Evolutionary conservation across 1,140 invertebrate genomes (phyloP).

Genomic region (Leguminivora glycinivorella): DNA sequence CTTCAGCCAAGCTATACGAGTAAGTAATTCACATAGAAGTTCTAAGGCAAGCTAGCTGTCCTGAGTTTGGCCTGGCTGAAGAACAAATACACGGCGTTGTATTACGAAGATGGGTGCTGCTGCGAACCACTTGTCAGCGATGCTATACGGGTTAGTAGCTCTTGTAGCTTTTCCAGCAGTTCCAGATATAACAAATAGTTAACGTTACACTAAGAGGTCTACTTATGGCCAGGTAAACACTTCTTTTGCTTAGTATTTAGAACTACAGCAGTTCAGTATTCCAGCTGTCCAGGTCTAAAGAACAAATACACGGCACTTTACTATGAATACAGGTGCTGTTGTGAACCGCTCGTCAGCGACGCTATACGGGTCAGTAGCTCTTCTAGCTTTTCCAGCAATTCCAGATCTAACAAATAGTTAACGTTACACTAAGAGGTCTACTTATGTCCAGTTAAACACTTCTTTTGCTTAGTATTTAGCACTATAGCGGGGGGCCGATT

Average conservation of each 20-base stretch:
- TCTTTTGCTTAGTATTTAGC: too few species aligned
- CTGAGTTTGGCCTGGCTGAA: constrained; percentile 94
- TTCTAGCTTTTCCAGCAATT: neutral
- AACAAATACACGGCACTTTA: constrained; percentile 94
- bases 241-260: too few species aligned
- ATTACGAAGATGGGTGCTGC: constrained; percentile 90
- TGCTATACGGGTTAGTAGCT: constrained; percentile 89
- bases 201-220: neutral
- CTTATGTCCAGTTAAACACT: neutral
- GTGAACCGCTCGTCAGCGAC: constrained; percentile 92
- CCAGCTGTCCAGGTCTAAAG: constrained; percentile 80
- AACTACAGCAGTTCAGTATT: too few species aligned
- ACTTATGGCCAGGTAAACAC: neutral
- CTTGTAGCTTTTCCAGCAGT: neutral
- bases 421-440: neutral
- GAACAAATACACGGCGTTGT: constrained; percentile 93
- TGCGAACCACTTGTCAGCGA: constrained; percentile 92
- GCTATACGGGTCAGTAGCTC: constrained; percentile 82
- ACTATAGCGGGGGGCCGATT: too few species aligned
- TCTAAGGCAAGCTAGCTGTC: constrained; percentile 89
- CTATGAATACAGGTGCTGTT: constrained; percentile 89
- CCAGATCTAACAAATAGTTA: neutral
- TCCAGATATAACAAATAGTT: neutral
- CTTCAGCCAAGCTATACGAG: too few species aligned
- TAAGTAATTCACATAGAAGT: too few species aligned